Percentiles rank a stretch among this genome's conserved stretches.
Conservation (phyloP, 2,888 invertebrate genomes). For the Nomada lathburiana region DNA sequence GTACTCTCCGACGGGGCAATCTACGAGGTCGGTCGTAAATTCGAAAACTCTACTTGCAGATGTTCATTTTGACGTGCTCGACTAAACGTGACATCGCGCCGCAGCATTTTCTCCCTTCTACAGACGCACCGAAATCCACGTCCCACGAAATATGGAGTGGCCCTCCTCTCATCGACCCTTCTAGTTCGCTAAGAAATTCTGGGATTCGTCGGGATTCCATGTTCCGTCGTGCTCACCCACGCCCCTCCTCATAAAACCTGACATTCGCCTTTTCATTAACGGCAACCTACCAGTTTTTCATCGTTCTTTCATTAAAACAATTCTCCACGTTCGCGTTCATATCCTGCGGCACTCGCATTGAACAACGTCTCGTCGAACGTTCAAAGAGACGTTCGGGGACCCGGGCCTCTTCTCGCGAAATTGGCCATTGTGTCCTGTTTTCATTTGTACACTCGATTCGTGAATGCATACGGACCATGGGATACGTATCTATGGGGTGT, state of each 20-base stretch:
- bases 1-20: conserved; percentile 47
- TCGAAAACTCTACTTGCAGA: conserved; percentile 70
- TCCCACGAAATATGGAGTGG: conserved; percentile 56
- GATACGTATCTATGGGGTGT: neutral
- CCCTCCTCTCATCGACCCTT: conserved; percentile 44
- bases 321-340: conserved; percentile 34
- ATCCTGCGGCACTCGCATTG: conserved; percentile 22
- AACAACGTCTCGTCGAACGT: conserved; percentile 14
- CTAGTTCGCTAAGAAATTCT: conserved; percentile 61
- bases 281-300: conserved; percentile 50
- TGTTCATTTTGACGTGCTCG: conserved; percentile 73
- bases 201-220: conserved; percentile 51
- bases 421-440: conserved; percentile 28
- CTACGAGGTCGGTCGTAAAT: conserved; percentile 72
- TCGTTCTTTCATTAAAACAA: conserved; percentile 64
- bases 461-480: neutral
- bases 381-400: conserved; percentile 2
- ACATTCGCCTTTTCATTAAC: conserved; percentile 64
- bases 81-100: conserved; percentile 71
- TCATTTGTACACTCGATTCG: neutral
- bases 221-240: neutral
- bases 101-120: conserved; percentile 44
- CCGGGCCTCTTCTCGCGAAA: conserved; percentile 9
- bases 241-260: conserved; percentile 38
- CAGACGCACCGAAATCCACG: conserved; percentile 55